A percentile compares a stretch with the other conserved stretches of the same genome.
phyloP scores from a whole-genome alignment of 2,797 vertebrate genomes.

The Pipistrellus kuhlii region DNA sequence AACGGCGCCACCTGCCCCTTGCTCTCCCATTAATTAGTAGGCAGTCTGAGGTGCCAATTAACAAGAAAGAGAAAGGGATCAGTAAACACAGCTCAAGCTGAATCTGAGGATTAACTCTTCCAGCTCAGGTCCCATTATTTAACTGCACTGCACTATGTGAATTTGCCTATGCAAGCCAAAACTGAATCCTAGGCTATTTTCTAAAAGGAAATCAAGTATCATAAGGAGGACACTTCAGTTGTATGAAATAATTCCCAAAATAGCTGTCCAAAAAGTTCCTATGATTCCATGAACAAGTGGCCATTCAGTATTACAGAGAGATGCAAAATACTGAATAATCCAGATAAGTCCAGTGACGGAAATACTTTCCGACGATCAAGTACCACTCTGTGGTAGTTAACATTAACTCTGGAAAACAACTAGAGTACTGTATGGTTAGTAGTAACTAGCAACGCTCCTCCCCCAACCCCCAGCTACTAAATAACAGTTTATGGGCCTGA shows the following conservation, averaged over 20 bases:
- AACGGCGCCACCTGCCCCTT: constrained; percentile 92
- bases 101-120: constrained; percentile 86
- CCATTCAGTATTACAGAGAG: constrained; percentile 57
- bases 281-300: constrained; percentile 30
- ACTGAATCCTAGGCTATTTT: background rate
- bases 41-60: constrained; percentile 90
- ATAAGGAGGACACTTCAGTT: background rate
- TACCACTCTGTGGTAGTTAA: constrained; percentile 36
- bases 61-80: constrained; percentile 84
- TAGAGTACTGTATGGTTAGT: constrained; percentile 32
- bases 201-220: background rate
- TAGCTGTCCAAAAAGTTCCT: background rate
- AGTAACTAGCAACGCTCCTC: constrained; percentile 1
- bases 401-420: constrained; percentile 58
- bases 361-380: constrained; percentile 72
- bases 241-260: constrained; percentile 39
- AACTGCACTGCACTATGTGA: no score
- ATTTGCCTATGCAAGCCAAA: background rate
- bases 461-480: background rate
- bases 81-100: constrained; percentile 83
- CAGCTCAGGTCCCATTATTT: constrained; percentile 50
- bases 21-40: constrained; percentile 91
- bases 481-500: background rate
- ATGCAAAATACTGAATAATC: constrained; percentile 60
- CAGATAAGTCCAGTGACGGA: constrained; percentile 35